These are phyloP conservation scores for Lota lota DNA, from an alignment of 2,113 vertebrate species.

Conservation along the genomic window DNA sequence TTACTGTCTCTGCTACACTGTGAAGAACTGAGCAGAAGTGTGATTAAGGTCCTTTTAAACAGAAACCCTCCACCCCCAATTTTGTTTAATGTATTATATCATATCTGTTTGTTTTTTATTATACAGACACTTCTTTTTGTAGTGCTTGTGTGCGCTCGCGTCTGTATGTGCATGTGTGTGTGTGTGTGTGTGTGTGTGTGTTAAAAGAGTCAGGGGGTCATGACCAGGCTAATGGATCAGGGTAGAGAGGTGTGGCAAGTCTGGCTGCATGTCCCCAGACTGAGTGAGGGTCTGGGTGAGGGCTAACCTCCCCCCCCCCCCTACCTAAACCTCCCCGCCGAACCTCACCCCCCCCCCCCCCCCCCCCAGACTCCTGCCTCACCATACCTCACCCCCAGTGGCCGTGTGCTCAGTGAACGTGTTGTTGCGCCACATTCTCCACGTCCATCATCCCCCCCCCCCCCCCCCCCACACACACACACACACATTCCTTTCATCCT, in stretches of 20 bases:
- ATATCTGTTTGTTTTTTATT: too few species aligned
- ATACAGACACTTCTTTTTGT: too few species aligned
- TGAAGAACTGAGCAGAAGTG: too few species aligned
- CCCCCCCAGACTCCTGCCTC: too few species aligned
- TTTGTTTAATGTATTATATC: too few species aligned
- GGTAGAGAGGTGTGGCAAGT: conserved; percentile 32
- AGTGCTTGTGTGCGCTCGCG: not conserved
- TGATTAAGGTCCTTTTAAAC: not conserved
- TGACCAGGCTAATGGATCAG: not conserved
- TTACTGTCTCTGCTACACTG: too few species aligned
- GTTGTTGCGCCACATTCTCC: too few species aligned
- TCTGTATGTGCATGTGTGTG: not conserved
- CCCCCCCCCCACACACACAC: too few species aligned
- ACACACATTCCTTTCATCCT: conserved; percentile 53
- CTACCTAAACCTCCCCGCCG: conserved; percentile 21
- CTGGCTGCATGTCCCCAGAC: conserved; percentile 33
- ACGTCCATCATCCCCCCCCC: too few species aligned
- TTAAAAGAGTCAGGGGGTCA: not conserved
- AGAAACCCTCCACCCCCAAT: not conserved
- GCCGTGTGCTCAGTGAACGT: too few species aligned
- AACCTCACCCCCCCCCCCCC: conserved; percentile 33
- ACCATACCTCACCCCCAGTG: not conserved
- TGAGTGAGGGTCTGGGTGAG: too few species aligned
- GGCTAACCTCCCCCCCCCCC: not conserved
- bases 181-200: not conserved